Conservation (phyloP, 2,888 invertebrate genomes). For the Dioctria rufipes region DNA sequence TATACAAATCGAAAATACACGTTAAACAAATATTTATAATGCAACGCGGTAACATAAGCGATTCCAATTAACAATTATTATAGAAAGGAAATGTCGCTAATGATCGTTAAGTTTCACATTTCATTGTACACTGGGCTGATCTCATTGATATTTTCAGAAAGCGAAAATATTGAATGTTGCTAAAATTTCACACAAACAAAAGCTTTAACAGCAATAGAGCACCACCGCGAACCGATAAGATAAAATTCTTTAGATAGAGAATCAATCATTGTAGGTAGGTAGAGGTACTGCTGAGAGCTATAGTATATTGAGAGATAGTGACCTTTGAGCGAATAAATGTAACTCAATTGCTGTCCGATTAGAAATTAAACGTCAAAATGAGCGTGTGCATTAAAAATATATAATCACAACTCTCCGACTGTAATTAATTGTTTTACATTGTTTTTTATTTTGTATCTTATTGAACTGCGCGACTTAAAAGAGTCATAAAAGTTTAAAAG, state of each 20-base stretch:
- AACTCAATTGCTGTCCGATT: not conserved
- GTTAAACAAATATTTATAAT: not conserved
- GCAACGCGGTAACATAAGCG: not conserved
- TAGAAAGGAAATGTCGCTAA: not conserved
- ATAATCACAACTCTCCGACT: not conserved
- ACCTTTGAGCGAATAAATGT: constrained; percentile 33
- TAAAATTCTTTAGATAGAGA: constrained; percentile 37
- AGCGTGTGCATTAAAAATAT: constrained; percentile 2
- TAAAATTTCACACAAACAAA: constrained; percentile 26
- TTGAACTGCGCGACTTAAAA: not conserved
- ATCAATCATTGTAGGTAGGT: not conserved
- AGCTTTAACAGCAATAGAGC: not conserved
- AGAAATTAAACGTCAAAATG: constrained; percentile 21
- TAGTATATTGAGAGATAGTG: not conserved
- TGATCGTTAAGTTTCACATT: constrained; percentile 10
- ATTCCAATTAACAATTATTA: not conserved
- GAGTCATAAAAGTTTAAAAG: too few species aligned
- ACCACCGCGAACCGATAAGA: constrained; percentile 19
- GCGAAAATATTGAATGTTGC: constrained; percentile 8
- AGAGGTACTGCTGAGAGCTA: not conserved
- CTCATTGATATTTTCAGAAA: constrained; percentile 22
- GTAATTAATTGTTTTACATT: constrained; percentile 1
- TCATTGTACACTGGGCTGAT: constrained; percentile 13
- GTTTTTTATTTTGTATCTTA: not conserved
- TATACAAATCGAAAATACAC: constrained; percentile 14